Evolutionary conservation across 1,140 invertebrate genomes (phyloP), one percentile per base, ranked within the genome.

Genomic region (Lepidurus couesii): DNA sequence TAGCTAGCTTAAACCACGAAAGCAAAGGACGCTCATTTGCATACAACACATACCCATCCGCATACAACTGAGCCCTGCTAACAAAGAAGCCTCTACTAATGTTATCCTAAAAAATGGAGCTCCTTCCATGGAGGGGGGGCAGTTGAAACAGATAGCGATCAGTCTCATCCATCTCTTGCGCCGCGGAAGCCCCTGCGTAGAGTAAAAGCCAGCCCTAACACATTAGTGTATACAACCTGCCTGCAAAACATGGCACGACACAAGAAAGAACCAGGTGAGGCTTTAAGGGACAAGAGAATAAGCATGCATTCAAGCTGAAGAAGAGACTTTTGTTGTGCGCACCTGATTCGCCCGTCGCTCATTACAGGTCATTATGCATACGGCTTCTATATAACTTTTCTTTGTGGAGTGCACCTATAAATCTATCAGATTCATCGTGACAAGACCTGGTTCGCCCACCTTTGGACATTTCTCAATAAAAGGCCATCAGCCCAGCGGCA

Each of bases 111-210:
- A 65, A 65, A 13, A 9, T 65, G 0, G 5, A 65, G 13, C 13
- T 65, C 0, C 0, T 65, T 21, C 9, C 21, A 65, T 21, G 21
- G 34, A 3, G 16, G 53, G 47, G 7, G 3, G 53, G n/a, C 9
- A 13, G 21, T 16, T 13, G 53, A n/a, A n/a, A 65, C 53, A 65
- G 53, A 65, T 65, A 65, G n/a, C 9, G n/a, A 65, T 65, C 53
- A 65, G 53, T 65, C 53, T 65, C 53, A 65, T 65, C 53, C 53
- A 65, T 65, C 53, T 65, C 53, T 65, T 47, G 10, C 45, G 45
- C 45, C 21, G 53, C n/a, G 53, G 53, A 65, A 65, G 53, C 21
- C 53, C 21, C 53, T 65, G 16, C 53, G 53, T 4, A 65, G 16
- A 13, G 53, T 13, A 65, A 16, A 34, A 65, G n/a, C 53, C 13